These are phyloP conservation scores for Tenthredo notha DNA, from an alignment of 2,888 invertebrate genomes.

Conservation along the genomic window DNA sequence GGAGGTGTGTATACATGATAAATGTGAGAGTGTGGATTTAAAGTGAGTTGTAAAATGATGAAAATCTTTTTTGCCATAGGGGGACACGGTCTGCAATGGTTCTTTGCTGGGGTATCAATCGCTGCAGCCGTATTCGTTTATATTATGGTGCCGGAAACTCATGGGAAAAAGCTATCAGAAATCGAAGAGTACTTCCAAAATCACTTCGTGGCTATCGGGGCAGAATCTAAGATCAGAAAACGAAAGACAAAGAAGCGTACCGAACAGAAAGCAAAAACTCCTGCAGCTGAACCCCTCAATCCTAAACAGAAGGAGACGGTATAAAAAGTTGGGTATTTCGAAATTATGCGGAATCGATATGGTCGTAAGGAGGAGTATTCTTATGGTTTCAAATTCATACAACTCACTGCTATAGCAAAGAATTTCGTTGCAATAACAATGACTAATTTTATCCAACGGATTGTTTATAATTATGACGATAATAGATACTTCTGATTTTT, in stretches of 20 bases:
- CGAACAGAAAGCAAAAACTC: slow-evolving; percentile 63
- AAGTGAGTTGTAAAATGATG: background rate
- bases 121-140: slow-evolving; percentile 77
- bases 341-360: background rate
- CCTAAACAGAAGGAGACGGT: slow-evolving; percentile 67
- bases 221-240: slow-evolving; percentile 68
- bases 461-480: background rate
- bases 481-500: background rate
- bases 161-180: slow-evolving; percentile 78
- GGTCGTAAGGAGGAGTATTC: background rate
- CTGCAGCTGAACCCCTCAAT: slow-evolving; percentile 69
- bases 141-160: slow-evolving; percentile 79
- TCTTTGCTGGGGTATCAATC: slow-evolving; percentile 80
- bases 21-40: slow-evolving; percentile 47
- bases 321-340: slow-evolving; percentile 56
- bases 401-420: slow-evolving; percentile 4
- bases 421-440: background rate
- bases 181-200: slow-evolving; percentile 79
- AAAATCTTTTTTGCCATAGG: slow-evolving; percentile 69
- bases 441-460: background rate
- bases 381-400: background rate
- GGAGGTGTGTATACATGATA: slow-evolving; percentile 66
- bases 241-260: slow-evolving; percentile 62
- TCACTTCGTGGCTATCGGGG: slow-evolving; percentile 72
- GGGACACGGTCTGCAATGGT: slow-evolving; percentile 80